Evolutionary conservation across 2,888 invertebrate species (phyloP).

Genomic region (Metalampra italica): DNA sequence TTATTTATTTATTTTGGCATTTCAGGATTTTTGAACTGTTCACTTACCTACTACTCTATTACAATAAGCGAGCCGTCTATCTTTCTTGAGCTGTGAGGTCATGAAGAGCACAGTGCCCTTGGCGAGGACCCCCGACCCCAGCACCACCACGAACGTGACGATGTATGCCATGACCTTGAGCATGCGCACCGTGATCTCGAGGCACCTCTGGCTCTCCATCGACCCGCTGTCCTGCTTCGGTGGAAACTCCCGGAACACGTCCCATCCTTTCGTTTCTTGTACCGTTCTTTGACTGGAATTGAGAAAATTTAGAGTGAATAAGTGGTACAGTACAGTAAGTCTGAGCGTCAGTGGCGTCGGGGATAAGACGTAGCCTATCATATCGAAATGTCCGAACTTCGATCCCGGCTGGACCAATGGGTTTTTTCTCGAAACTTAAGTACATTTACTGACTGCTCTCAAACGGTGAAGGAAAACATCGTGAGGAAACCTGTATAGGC

Average conservation of each 20-base stretch:
- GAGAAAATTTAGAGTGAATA: conserved; percentile 12
- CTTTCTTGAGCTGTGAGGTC: conserved; percentile 91
- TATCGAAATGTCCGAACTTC: no score
- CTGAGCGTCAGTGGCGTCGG: no score
- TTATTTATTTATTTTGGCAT: no score
- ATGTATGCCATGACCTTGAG: conserved; percentile 91
- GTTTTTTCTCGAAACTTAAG: no score
- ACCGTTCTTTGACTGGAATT: conserved; percentile 87
- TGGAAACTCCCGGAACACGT: conserved; percentile 96
- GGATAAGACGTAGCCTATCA: no score
- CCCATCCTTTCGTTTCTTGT: conserved; percentile 96
- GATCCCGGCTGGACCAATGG: no score
- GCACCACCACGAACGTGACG: conserved; percentile 90
- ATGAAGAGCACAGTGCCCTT: conserved; percentile 94
- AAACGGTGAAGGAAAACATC: no score
- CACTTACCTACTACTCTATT: conserved; percentile 89
- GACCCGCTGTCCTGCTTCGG: conserved; percentile 93
- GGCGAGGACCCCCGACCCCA: conserved; percentile 90
- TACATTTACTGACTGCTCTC: no score
- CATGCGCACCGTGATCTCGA: conserved; percentile 90
- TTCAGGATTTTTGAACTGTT: no score
- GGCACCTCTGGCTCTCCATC: conserved; percentile 91
- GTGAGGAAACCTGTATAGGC: no score
- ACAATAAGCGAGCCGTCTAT: conserved; percentile 88
- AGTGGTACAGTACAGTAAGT: no score